These are phyloP conservation scores for Xyliphius kryptos DNA, from an alignment of 2,113 vertebrate genomes.

Conservation along the genomic window DNA sequence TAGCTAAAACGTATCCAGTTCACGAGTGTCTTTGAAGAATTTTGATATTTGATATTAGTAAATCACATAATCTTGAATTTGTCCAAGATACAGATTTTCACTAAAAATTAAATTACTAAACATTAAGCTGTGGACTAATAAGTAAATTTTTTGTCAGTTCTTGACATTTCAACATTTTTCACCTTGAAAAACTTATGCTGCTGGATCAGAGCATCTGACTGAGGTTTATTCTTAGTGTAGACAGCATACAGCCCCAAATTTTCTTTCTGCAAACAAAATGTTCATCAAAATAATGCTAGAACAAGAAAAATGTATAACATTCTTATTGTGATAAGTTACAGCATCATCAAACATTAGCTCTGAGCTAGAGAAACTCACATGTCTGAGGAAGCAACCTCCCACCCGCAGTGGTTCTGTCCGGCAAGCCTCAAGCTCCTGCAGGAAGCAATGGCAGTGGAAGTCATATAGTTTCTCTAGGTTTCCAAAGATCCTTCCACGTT, in stretches of 20 bases:
- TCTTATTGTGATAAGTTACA: no score
- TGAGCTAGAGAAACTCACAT: conserved; percentile 50
- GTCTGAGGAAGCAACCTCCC: conserved; percentile 63
- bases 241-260: conserved; percentile 67
- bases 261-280: conserved; percentile 50
- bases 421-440: conserved; percentile 60
- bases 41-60: no score
- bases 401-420: conserved; percentile 56
- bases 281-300: no score
- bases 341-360: no score
- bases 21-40: no score
- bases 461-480: conserved; percentile 69
- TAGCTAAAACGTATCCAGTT: no score
- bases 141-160: no score
- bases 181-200: conserved; percentile 69
- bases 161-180: conserved; percentile 6
- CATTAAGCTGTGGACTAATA: no score
- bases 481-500: conserved; percentile 65
- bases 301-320: no score
- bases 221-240: conserved; percentile 73
- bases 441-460: conserved; percentile 65
- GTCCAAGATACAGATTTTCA: no score
- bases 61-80: no score
- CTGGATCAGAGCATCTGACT: conserved; percentile 60
- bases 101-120: no score